Conservation (phyloP, 2,113 vertebrate genomes). For the Myxocyprinus asiaticus region DNA sequence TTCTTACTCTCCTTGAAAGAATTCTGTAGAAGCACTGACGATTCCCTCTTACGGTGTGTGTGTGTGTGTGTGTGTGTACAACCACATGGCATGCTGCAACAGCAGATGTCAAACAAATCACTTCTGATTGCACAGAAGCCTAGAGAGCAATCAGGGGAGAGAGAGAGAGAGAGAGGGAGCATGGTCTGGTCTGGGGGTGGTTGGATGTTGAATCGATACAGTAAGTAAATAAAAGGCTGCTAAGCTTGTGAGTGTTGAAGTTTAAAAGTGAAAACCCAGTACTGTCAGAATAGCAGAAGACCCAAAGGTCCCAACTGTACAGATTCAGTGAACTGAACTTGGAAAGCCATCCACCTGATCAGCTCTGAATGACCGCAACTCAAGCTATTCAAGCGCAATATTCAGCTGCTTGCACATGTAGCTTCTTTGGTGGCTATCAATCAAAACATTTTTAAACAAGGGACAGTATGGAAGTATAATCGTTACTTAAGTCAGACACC, state of each 20-base stretch:
- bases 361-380: background rate
- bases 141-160: background rate
- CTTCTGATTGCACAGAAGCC: slow-evolving; percentile 24
- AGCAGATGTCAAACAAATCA: slow-evolving; percentile 60
- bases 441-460: background rate
- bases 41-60: background rate
- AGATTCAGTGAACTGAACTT: background rate
- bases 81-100: slow-evolving; percentile 51
- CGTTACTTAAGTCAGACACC: too few relatives aligned
- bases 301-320: slow-evolving; percentile 51
- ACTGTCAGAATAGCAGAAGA: slow-evolving; percentile 59
- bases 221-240: slow-evolving; percentile 74
- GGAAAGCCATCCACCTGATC: background rate
- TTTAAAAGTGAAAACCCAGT: slow-evolving; percentile 71
- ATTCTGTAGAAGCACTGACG: background rate
- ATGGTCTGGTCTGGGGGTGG: slow-evolving; percentile 49
- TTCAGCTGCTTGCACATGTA: background rate
- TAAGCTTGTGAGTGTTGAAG: slow-evolving; percentile 72
- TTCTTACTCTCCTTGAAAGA: background rate
- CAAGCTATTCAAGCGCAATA: background rate
- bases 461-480: background rate
- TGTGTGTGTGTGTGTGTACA: background rate
- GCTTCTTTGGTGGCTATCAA: background rate
- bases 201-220: slow-evolving; percentile 64
- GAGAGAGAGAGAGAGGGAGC: background rate